phyloP scores from a whole-genome alignment of 2,888 invertebrate species.

The Meiosimyza decipiens region DNA sequence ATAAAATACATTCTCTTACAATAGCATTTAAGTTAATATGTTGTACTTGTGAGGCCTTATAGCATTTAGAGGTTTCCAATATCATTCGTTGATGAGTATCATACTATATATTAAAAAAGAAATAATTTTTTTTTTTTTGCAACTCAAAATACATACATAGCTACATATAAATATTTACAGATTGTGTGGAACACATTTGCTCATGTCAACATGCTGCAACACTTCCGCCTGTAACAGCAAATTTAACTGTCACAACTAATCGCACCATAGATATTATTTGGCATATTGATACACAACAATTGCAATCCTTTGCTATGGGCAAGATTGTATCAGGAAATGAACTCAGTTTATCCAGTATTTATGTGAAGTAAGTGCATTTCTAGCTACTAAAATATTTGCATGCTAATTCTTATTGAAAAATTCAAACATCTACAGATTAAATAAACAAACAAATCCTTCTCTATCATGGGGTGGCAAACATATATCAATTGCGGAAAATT shows the following conservation, averaged over 20 bases:
- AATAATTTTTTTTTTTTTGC: not conserved
- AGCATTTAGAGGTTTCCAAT: no score
- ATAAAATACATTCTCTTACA: no score
- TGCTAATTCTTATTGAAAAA: no score
- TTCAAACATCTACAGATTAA: constrained; percentile 49
- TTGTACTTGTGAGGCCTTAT: no score
- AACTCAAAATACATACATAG: not conserved
- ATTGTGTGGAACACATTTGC: constrained; percentile 57
- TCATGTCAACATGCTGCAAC: constrained; percentile 52
- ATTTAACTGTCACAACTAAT: constrained; percentile 48
- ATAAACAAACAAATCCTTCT: constrained; percentile 58
- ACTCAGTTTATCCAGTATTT: constrained; percentile 42
- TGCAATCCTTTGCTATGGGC: not conserved
- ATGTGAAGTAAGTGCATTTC: constrained; percentile 42
- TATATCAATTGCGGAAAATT: constrained; percentile 49
- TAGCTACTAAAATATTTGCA: no score
- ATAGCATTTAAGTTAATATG: no score
- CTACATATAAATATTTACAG: constrained; percentile 43
- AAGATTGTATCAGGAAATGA: not conserved
- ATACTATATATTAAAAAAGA: no score
- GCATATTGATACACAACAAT: constrained; percentile 42
- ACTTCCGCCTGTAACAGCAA: constrained; percentile 50
- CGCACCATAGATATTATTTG: constrained; percentile 56
- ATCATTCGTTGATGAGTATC: no score
- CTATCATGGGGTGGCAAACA: constrained; percentile 62